These are phyloP conservation scores for Hypomecis punctinalis DNA, from an alignment of 2,888 invertebrate species.

Conservation along the genomic window DNA sequence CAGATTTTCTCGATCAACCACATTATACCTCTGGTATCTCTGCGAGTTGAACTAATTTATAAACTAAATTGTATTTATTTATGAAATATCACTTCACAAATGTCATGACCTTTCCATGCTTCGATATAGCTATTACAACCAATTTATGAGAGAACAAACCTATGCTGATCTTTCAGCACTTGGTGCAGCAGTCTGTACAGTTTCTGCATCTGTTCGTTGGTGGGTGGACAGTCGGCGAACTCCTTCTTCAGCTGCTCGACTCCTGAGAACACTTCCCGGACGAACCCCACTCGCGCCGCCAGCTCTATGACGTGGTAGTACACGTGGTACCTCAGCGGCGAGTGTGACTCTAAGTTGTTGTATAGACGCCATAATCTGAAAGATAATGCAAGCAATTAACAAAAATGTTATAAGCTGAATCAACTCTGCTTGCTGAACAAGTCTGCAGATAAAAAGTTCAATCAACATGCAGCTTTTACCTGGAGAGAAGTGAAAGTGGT, in stretches of 20 bases:
- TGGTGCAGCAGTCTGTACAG: conserved; percentile 95
- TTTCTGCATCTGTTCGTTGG: conserved; percentile 96
- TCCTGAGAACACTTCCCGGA: conserved; percentile 93
- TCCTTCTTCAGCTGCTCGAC: conserved; percentile 93
- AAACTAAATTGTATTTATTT: too few species aligned
- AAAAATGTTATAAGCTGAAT: too few species aligned
- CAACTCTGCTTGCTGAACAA: too few species aligned
- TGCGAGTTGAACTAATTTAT: too few species aligned
- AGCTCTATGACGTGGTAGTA: conserved; percentile 96
- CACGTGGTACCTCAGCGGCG: conserved; percentile 95
- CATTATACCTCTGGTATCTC: too few species aligned
- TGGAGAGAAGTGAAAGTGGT: too few species aligned
- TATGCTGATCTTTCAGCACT: conserved; percentile 94
- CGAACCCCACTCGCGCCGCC: conserved; percentile 94
- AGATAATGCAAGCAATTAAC: conserved; percentile 43
- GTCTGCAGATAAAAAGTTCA: too few species aligned
- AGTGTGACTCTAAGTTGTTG: conserved; percentile 94
- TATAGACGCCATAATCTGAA: conserved; percentile 95
- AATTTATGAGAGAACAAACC: conserved; percentile 71
- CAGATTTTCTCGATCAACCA: too few species aligned
- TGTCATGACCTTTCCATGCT: too few species aligned
- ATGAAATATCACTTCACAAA: too few species aligned
- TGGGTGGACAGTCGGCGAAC: conserved; percentile 91
- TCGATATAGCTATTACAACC: too few species aligned
- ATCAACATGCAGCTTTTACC: too few species aligned